Evolutionary conservation across 2,888 invertebrate genomes (phyloP).

Genomic region (Artemia sinica): DNA sequence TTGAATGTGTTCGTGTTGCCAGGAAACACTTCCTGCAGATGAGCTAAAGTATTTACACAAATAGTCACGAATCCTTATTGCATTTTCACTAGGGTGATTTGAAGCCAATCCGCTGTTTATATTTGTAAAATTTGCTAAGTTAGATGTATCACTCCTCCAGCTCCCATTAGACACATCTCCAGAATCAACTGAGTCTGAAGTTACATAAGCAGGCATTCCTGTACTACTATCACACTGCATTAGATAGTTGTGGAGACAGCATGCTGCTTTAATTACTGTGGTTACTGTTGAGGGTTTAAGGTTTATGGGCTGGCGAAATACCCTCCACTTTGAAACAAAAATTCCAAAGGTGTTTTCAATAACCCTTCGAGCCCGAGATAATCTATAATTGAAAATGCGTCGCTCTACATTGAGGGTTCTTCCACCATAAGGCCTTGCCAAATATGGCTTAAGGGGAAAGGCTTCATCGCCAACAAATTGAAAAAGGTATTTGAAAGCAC

Average conservation of each 20-base stretch:
- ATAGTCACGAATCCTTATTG: not conserved
- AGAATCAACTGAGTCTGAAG: not conserved
- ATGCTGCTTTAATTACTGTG: not conserved
- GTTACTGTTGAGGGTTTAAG: not conserved
- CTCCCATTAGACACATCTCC: too few relatives aligned
- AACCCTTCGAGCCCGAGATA: not conserved
- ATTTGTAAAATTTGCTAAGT: too few relatives aligned
- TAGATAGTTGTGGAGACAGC: not conserved
- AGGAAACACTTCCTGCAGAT: constrained; percentile 5
- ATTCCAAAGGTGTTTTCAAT: not conserved
- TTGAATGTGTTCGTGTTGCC: not conserved
- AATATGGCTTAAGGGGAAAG: too few relatives aligned
- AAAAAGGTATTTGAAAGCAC: too few relatives aligned
- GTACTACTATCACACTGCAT: not conserved
- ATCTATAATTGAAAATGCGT: not conserved
- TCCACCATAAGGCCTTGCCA: too few relatives aligned
- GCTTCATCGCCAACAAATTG: too few relatives aligned
- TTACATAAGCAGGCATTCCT: not conserved
- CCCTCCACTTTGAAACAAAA: not conserved
- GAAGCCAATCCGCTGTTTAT: too few relatives aligned
- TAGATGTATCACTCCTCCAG: too few relatives aligned
- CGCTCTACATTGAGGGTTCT: too few relatives aligned
- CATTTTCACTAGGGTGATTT: not conserved
- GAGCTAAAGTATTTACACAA: not conserved
- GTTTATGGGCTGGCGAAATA: too few relatives aligned